These are phyloP conservation scores for Neolamprologus sp. DNA, from an alignment of 2,113 vertebrate genomes.

Conservation along the genomic window DNA sequence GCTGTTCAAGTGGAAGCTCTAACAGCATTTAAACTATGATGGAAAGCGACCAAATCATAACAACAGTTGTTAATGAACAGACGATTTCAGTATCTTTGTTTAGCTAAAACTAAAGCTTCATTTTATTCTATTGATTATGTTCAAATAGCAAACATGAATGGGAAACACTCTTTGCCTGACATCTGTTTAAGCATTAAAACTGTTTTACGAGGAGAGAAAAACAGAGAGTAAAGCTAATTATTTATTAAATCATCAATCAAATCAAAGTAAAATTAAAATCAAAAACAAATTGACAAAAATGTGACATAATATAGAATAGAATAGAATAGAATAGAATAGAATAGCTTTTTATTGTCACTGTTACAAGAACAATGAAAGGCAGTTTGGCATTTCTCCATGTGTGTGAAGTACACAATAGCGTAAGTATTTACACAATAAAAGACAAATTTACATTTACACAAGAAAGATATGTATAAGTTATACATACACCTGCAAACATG, in stretches of 20 bases:
- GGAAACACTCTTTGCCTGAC: rapidly evolving
- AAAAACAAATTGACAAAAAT: not conserved
- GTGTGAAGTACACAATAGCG: too few relatives aligned
- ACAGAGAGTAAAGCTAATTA: not conserved
- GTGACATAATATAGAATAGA: not conserved
- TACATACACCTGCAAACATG: too few relatives aligned
- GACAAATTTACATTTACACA: too few relatives aligned
- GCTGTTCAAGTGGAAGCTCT: not conserved
- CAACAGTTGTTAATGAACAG: not conserved
- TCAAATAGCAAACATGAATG: not conserved
- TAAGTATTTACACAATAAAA: too few relatives aligned
- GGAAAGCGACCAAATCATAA: not conserved
- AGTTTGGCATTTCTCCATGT: too few relatives aligned
- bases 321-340: too few relatives aligned
- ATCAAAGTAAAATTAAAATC: not conserved
- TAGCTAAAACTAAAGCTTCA: not conserved
- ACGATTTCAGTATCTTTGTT: not conserved
- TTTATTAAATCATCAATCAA: not conserved
- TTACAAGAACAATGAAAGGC: too few relatives aligned
- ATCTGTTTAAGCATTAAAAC: not conserved
- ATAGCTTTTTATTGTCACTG: too few relatives aligned
- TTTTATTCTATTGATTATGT: not conserved
- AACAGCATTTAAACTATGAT: not conserved
- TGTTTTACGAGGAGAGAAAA: not conserved
- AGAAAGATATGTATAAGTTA: too few relatives aligned